Evolutionary conservation across 1,140 invertebrate genomes (phyloP).

Genomic region (Lycorma delicatula): DNA sequence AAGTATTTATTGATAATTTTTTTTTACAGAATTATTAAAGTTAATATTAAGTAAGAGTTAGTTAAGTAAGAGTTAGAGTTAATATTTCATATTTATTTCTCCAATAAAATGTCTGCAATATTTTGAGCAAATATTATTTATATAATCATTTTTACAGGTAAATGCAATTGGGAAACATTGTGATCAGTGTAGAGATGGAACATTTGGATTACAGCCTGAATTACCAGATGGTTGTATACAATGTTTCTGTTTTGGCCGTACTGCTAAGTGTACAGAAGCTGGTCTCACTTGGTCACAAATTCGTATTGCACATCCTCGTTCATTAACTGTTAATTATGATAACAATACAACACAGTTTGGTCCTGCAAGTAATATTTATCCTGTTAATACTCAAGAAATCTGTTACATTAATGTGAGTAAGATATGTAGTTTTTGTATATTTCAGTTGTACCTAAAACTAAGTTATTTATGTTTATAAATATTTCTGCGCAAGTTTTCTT

Average conservation of each 20-base stretch:
- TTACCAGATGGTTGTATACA: slow-evolving; percentile 74
- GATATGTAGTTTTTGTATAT: too few species aligned
- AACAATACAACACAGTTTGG: slow-evolving; percentile 27
- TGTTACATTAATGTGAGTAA: slow-evolving; percentile 42
- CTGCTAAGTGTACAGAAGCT: slow-evolving; percentile 65
- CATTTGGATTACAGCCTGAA: slow-evolving; percentile 63
- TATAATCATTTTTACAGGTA: slow-evolving; percentile 41
- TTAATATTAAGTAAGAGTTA: too few species aligned
- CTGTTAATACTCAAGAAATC: slow-evolving; percentile 40
- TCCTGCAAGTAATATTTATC: slow-evolving; percentile 31
- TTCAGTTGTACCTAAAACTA: too few species aligned
- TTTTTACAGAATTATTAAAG: too few species aligned
- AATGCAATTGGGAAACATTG: slow-evolving; percentile 76
- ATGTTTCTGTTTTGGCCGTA: slow-evolving; percentile 80
- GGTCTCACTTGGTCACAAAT: slow-evolving; percentile 67
- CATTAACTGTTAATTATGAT: slow-evolving; percentile 45
- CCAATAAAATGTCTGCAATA: neutral
- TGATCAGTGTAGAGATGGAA: slow-evolving; percentile 70
- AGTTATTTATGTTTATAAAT: too few species aligned
- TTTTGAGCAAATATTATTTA: neutral
- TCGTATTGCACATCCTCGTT: slow-evolving; percentile 47
- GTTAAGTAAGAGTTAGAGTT: too few species aligned
- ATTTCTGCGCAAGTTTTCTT: too few species aligned
- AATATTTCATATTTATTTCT: too few species aligned
- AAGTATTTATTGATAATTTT: too few species aligned